Evolutionary conservation across 2,888 invertebrate species (phyloP).

Genomic region (Melanophora roralis): DNA sequence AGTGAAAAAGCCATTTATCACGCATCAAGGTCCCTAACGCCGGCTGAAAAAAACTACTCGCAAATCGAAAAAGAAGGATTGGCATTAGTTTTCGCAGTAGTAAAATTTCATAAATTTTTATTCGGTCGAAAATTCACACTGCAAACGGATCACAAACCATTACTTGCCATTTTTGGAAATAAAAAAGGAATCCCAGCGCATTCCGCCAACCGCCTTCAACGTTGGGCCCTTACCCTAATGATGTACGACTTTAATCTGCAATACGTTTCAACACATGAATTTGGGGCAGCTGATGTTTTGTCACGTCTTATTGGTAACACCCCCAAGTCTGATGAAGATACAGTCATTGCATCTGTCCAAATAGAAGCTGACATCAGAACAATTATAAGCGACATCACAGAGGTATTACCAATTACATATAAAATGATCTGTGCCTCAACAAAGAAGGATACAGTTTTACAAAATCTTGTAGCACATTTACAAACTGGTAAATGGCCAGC

Average conservation of each 20-base stretch:
- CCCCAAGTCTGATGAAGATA: slow-evolving; percentile 13
- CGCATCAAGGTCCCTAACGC: slow-evolving; percentile 12
- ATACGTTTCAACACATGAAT: slow-evolving; percentile 16
- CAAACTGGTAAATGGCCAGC: slow-evolving; percentile 42
- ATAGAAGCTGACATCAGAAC: slow-evolving; percentile 1
- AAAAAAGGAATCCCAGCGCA: slow-evolving; percentile 65
- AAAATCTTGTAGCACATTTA: background rate
- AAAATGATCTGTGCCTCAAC: slow-evolving; percentile 24
- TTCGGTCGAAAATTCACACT: slow-evolving; percentile 12
- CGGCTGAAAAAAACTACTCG: slow-evolving; percentile 61
- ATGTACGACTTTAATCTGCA: slow-evolving; percentile 16
- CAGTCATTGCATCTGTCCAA: background rate
- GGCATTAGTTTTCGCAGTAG: slow-evolving; percentile 18
- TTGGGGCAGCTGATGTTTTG: slow-evolving; percentile 28
- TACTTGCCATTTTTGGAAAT: slow-evolving; percentile 39
- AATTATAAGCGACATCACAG: background rate
- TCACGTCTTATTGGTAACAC: background rate
- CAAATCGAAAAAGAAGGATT: slow-evolving; percentile 61
- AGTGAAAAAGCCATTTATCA: slow-evolving; percentile 38
- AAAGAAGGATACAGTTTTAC: slow-evolving; percentile 1
- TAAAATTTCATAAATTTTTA: slow-evolving; percentile 44
- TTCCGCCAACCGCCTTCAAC: slow-evolving; percentile 22
- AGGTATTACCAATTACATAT: slow-evolving; percentile 19
- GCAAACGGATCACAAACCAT: slow-evolving; percentile 25
- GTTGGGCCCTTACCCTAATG: slow-evolving; percentile 8